These are phyloP conservation scores for Aphyosemion australe DNA, from an alignment of 2,113 vertebrate species.

Conservation along the genomic window DNA sequence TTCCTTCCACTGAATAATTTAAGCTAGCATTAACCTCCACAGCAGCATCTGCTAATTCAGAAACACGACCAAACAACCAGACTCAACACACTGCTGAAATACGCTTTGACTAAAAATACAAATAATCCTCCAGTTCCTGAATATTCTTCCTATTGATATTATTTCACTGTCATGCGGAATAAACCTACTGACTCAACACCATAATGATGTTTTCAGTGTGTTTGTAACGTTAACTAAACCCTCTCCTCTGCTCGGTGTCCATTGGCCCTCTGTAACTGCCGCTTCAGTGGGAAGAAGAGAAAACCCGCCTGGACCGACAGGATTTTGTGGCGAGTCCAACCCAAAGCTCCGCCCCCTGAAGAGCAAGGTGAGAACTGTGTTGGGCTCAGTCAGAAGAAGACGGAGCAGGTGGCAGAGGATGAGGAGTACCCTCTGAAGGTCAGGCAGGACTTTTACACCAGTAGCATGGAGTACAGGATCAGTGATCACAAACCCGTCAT, in stretches of 20 bases:
- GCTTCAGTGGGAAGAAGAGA: conserved; percentile 88
- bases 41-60: too few species aligned
- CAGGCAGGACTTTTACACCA: conserved; percentile 81
- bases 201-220: not conserved
- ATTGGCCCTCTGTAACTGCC: not conserved
- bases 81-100: too few species aligned
- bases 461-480: conserved; percentile 88
- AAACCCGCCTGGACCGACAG: conserved; percentile 97
- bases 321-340: conserved; percentile 89
- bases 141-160: too few species aligned
- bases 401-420: conserved; percentile 38
- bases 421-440: conserved; percentile 77
- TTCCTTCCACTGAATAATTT: too few species aligned
- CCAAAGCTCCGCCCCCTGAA: conserved; percentile 33
- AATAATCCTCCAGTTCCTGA: too few species aligned
- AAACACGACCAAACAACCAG: too few species aligned
- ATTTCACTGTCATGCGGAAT: too few species aligned
- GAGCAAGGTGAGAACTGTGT: conserved; percentile 16
- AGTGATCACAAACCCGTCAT: conserved; percentile 97
- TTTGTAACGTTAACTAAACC: not conserved
- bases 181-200: not conserved
- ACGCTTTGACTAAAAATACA: too few species aligned
- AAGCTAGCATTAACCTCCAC: too few species aligned
- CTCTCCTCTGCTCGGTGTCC: conserved; percentile 6
- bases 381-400: conserved; percentile 3